Evolutionary conservation across 2,797 vertebrate species (phyloP).

Genomic region (Ceyx erithaca): DNA sequence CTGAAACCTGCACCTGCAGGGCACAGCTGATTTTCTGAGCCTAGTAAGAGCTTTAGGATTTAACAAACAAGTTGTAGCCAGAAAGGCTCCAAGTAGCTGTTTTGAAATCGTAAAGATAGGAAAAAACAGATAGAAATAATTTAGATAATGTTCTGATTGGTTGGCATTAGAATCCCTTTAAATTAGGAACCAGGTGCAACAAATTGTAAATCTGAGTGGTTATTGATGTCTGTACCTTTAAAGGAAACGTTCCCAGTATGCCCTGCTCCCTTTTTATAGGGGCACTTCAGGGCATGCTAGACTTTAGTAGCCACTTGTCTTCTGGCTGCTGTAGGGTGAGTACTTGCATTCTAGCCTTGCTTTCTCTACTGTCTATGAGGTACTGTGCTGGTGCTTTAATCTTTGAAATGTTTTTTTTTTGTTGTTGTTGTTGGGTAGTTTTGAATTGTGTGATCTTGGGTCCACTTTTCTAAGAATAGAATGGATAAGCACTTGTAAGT

Average conservation of each 20-base stretch:
- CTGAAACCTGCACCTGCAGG: not conserved
- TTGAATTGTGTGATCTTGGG: not conserved
- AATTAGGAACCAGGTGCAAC: not conserved
- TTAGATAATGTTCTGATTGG: not conserved
- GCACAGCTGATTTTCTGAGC: not conserved
- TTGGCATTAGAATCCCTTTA: not conserved
- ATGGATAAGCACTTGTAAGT: not conserved
- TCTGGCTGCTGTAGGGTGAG: accelerated
- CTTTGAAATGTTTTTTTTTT: not conserved
- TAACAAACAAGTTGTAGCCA: not conserved
- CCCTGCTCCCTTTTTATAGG: not conserved
- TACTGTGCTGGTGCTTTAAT: not conserved
- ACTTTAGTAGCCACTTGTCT: accelerated
- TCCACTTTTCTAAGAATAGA: not conserved
- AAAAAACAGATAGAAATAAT: not conserved
- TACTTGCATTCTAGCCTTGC: not conserved
- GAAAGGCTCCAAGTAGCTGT: not conserved
- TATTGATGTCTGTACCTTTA: not conserved
- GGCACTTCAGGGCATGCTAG: not conserved
- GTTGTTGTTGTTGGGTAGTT: not conserved
- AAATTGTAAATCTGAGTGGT: not conserved
- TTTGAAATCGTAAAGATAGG: not conserved
- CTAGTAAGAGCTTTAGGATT: not conserved
- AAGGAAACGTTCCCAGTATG: not conserved
- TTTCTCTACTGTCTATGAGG: not conserved